Evolutionary conservation across 2,888 invertebrate genomes (phyloP).

Genomic region (Drosophila fulvimacula): DNA sequence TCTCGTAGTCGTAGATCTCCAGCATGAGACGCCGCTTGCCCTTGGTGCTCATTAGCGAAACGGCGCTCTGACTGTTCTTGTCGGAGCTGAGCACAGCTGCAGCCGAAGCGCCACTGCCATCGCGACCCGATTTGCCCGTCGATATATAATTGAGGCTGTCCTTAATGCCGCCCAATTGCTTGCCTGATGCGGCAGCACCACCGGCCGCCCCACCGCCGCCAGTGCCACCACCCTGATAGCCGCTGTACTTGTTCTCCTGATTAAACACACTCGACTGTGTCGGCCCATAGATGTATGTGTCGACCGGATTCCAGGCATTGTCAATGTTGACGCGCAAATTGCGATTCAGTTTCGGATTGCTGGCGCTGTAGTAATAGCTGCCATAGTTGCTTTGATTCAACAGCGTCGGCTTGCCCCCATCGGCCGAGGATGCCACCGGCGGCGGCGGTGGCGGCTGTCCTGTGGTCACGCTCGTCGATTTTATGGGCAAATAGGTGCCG

Average conservation of each 20-base stretch:
- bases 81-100: conserved; percentile 66
- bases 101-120: conserved; percentile 62
- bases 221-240: conserved; percentile 79
- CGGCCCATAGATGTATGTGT: conserved; percentile 85
- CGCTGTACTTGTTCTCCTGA: conserved; percentile 85
- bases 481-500: conserved; percentile 85
- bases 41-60: conserved; percentile 80
- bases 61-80: conserved; percentile 52
- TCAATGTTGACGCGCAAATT: conserved; percentile 84
- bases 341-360: conserved; percentile 84
- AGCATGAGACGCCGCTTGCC: conserved; percentile 86
- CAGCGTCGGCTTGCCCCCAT: conserved; percentile 78
- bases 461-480: conserved; percentile 83
- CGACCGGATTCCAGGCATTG: conserved; percentile 85
- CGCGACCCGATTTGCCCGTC: conserved; percentile 53
- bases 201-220: conserved; percentile 58
- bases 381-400: conserved; percentile 83
- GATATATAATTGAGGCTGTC: conserved; percentile 84
- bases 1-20: conserved; percentile 90
- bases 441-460: conserved; percentile 82
- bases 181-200: conserved; percentile 49
- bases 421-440: conserved; percentile 79
- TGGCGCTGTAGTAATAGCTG: conserved; percentile 84
- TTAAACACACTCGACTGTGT: conserved; percentile 85
- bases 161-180: conserved; percentile 80